phyloP scores from a whole-genome alignment of 2,888 invertebrate species.

The Zaprionus obscuricornis region DNA sequence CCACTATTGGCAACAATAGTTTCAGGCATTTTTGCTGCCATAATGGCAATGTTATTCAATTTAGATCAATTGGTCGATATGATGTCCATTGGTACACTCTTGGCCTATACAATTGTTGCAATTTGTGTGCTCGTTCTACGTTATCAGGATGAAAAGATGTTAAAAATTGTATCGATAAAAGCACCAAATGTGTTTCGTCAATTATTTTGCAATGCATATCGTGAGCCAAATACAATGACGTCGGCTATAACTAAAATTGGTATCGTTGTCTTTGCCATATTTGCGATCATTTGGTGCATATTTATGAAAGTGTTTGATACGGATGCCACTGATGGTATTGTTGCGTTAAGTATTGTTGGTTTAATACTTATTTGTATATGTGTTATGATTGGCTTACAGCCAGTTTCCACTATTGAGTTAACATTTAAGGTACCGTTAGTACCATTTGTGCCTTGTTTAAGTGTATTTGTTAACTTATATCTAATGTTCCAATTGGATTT shows the following conservation, averaged over 20 bases:
- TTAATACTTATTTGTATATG: constrained; percentile 85
- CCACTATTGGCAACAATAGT: constrained; percentile 90
- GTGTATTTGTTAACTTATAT: constrained; percentile 94
- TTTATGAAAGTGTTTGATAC: constrained; percentile 63
- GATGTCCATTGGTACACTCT: constrained; percentile 96
- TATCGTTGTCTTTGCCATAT: constrained; percentile 85
- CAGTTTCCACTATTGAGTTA: constrained; percentile 86
- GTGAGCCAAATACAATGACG: constrained; percentile 87
- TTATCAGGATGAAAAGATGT: constrained; percentile 84
- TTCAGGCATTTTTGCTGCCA: constrained; percentile 90
- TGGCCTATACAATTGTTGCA: constrained; percentile 96
- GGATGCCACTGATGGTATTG: constrained; percentile 73
- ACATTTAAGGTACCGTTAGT: constrained; percentile 93
- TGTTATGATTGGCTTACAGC: constrained; percentile 88
- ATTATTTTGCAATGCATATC: constrained; percentile 87
- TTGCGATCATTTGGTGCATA: constrained; percentile 78
- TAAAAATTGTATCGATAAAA: constrained; percentile 77
- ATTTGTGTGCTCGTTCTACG: constrained; percentile 94
- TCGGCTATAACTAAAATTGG: constrained; percentile 87
- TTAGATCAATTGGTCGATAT: constrained; percentile 96
- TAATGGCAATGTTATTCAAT: constrained; percentile 95
- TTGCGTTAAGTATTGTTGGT: constrained; percentile 84
- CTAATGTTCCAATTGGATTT: constrained; percentile 94
- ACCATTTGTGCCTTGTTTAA: constrained; percentile 92
- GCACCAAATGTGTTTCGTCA: constrained; percentile 84